Evolutionary conservation across 2,888 invertebrate genomes (phyloP).

Genomic region (Cataglyphis livida): DNA sequence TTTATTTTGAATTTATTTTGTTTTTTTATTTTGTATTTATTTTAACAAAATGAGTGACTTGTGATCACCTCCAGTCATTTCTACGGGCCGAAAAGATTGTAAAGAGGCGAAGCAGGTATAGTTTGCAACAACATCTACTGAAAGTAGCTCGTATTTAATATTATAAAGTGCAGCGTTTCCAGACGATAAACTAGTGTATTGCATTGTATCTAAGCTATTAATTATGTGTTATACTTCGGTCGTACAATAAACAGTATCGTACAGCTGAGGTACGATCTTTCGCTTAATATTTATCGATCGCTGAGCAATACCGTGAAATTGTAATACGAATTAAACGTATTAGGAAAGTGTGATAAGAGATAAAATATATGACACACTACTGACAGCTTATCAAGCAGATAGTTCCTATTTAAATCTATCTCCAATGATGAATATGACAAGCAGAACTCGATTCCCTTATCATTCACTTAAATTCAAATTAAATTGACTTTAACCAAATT

Average conservation of each 20-base stretch:
- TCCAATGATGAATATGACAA: background rate
- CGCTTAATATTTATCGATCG: slow-evolving; percentile 31
- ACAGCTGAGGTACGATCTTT: slow-evolving; percentile 18
- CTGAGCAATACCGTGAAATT: slow-evolving; percentile 32
- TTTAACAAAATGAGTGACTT: slow-evolving; percentile 1
- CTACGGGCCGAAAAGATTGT: background rate
- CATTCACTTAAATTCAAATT: background rate
- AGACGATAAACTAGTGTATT: slow-evolving; percentile 15
- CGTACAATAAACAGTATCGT: slow-evolving; percentile 30
- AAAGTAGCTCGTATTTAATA: slow-evolving; percentile 44
- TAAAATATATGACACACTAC: background rate
- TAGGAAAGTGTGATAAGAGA: slow-evolving; percentile 22
- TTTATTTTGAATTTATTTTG: background rate
- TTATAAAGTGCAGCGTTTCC: slow-evolving; percentile 14
- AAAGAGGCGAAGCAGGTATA: background rate
- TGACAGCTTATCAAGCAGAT: too few species aligned
- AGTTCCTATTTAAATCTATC: too few species aligned
- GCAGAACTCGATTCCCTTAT: background rate
- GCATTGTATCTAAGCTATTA: slow-evolving; percentile 27
- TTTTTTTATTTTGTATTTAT: background rate
- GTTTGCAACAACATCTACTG: slow-evolving; percentile 24
- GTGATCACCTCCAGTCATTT: background rate
- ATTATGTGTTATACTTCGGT: slow-evolving; percentile 30
- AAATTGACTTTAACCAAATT: too few species aligned
- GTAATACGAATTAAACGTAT: slow-evolving; percentile 19